These are phyloP conservation scores for Drosophila ustulata DNA, from an alignment of 2,888 invertebrate species.

Conservation along the genomic window DNA sequence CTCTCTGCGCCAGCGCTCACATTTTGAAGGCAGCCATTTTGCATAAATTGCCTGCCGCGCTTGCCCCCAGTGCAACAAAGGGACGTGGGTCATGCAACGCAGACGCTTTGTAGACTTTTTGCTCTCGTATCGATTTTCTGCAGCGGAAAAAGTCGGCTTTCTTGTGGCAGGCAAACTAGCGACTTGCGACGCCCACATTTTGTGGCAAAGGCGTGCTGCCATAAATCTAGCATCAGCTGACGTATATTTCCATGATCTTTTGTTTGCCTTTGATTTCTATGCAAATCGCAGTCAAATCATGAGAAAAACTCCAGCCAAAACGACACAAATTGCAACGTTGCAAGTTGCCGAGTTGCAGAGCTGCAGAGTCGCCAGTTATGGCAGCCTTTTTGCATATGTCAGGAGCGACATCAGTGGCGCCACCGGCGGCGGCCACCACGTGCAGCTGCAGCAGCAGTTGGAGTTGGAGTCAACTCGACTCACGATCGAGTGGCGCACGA, in stretches of 20 bases:
- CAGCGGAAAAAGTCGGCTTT: slow-evolving; percentile 36
- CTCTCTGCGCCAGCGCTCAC: slow-evolving; percentile 23
- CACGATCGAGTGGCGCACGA: slow-evolving; percentile 56
- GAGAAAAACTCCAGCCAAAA: slow-evolving; percentile 43
- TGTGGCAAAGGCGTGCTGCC: slow-evolving; percentile 41
- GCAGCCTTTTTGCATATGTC: slow-evolving; percentile 63
- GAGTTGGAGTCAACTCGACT: not conserved
- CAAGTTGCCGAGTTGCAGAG: slow-evolving; percentile 16
- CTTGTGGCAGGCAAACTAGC: slow-evolving; percentile 20
- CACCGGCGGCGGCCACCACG: slow-evolving; percentile 46
- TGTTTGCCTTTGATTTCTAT: slow-evolving; percentile 65
- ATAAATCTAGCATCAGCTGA: slow-evolving; percentile 61
- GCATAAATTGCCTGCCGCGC: slow-evolving; percentile 58
- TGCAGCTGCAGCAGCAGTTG: slow-evolving; percentile 32
- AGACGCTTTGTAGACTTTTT: slow-evolving; percentile 71
- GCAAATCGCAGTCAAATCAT: slow-evolving; percentile 68
- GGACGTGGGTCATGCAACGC: slow-evolving; percentile 21
- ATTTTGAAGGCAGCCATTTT: slow-evolving; percentile 71
- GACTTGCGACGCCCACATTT: slow-evolving; percentile 62
- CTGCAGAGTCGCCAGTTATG: slow-evolving; percentile 50
- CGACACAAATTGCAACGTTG: slow-evolving; percentile 54
- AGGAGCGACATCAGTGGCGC: slow-evolving; percentile 56
- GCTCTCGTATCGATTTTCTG: slow-evolving; percentile 64
- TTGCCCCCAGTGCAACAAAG: not conserved
- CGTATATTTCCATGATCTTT: slow-evolving; percentile 55